Evolutionary conservation across 2,797 vertebrate species (phyloP).

Genomic region (Enteromius paludinosus): DNA sequence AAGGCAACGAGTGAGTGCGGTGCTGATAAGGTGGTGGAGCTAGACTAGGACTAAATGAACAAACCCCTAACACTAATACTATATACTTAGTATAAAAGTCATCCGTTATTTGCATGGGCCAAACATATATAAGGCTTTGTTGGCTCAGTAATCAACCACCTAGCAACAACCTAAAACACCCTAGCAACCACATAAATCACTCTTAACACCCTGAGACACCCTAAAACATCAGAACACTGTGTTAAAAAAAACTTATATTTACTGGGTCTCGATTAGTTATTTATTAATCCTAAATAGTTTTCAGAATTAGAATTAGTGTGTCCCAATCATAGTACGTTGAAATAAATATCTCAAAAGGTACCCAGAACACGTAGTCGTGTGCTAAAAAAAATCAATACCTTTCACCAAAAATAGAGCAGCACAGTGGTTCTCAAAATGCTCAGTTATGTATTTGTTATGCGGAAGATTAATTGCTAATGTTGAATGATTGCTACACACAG

Average conservation of each 20-base stretch:
- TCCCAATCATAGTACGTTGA: not conserved
- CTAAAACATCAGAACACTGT: not conserved
- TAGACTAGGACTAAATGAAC: not conserved
- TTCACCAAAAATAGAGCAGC: not conserved
- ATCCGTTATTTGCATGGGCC: not conserved
- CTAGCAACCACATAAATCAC: not conserved
- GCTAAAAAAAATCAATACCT: not conserved
- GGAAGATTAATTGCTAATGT: slow-evolving; percentile 36
- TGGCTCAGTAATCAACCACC: not conserved
- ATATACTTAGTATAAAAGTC: not conserved
- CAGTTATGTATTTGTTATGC: slow-evolving; percentile 18
- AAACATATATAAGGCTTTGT: not conserved
- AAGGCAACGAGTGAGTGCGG: too few species aligned
- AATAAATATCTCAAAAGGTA: not conserved
- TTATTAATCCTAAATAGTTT: not conserved
- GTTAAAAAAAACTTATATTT: not conserved
- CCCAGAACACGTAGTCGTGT: not conserved
- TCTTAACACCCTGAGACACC: not conserved
- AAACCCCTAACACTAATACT: not conserved
- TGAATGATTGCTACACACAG: slow-evolving; percentile 14
- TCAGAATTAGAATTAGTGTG: not conserved
- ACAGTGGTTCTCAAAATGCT: not conserved
- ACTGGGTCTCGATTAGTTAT: too few species aligned
- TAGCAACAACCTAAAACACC: not conserved
- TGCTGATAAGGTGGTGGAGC: too few species aligned